Base-by-base conservation (phyloP, 2,888 invertebrate species). In the Cabera pusaria region DNA sequence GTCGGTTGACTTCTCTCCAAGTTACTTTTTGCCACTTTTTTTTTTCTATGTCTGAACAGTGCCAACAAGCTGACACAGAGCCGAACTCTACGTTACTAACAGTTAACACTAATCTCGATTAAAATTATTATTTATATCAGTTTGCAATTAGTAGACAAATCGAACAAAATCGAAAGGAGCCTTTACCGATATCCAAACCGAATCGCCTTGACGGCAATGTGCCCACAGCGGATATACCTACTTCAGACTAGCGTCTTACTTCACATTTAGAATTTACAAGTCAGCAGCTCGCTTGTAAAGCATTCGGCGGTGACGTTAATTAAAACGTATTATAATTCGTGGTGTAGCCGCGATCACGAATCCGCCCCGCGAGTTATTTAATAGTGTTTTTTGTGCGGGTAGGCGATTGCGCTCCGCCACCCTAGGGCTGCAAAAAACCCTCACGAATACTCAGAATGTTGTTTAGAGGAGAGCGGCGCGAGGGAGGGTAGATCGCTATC, bases 381-480 rank as follows among this genome's bases (percentile, higher is more conserved):
- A 85, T 86, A 83, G 78, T 78, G 72, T 84, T 88, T 87, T 87
- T 88, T 88, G 86, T 87, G 72, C 70, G 75, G 64, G 77, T 72
- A 76, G 74, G 76, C 80, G 83, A 83, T 84, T 82, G 84, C 85
- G 83, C 83, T 80, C 76, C 58, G 76, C 86, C 87, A 86, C 86
- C 87, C 88, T 77, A 70, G 80, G 81, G 80, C 73, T 86, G 86
- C 86, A 88, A 88, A 88, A 88, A 88, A 88, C 86, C 84, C 87
- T 84, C 79, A 81, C 81, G 48, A 74, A 84, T 79, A 83, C 71
- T 78, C 78, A 78, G 82, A 82, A 83, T 82, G 82, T 82, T 84
- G 82, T 80, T 81, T 82, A 64, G 75, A 72, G 76, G 78, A 63
- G 73, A 61, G 73, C 67, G 74, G 69, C 68, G 3, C 14, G 14